Percentiles rank a stretch among this genome's conserved stretches.
phyloP scores from a whole-genome alignment of 1,140 invertebrate genomes.

The Neocloeon triangulifer region DNA sequence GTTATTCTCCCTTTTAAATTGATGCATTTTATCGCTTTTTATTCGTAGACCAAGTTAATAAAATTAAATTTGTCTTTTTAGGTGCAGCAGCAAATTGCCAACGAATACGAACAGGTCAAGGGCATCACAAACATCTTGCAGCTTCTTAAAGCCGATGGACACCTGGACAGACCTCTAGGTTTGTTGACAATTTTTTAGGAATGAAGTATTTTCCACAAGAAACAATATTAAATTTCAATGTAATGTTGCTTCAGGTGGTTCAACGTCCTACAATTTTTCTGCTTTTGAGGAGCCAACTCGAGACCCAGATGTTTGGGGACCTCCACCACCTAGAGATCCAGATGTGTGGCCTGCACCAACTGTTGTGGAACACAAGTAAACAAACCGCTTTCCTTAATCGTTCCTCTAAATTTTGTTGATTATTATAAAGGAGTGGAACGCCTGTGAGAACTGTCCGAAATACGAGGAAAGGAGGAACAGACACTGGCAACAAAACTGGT shows the following conservation, averaged over 20 bases:
- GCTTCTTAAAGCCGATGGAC: constrained; percentile 33
- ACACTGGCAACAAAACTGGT: constrained; percentile 5
- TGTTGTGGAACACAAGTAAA: constrained; percentile 48
- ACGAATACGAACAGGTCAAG: constrained; percentile 82
- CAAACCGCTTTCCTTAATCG: background rate
- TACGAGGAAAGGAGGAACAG: background rate
- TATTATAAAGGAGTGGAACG: constrained; percentile 5
- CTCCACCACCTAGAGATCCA: constrained; percentile 50
- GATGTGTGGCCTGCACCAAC: constrained; percentile 81
- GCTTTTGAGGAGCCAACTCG: constrained; percentile 36
- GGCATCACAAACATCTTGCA: constrained; percentile 44
- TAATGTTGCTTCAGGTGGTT: too few species aligned
- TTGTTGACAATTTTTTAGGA: too few species aligned
- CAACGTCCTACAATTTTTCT: constrained; percentile 13
- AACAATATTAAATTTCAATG: too few species aligned
- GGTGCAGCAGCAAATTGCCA: constrained; percentile 72
- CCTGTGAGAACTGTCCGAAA: constrained; percentile 8
- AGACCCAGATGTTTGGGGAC: constrained; percentile 49
- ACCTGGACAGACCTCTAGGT: constrained; percentile 22
- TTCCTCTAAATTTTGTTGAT: constrained; percentile 7
- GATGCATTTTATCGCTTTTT: too few species aligned
- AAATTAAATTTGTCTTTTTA: constrained; percentile 17
- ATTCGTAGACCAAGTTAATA: background rate
- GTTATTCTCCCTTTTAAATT: constrained; percentile 1
- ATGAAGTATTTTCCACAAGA: too few species aligned